Base-by-base conservation (phyloP, 2,888 invertebrate species). In the Cryptus armator region DNA sequence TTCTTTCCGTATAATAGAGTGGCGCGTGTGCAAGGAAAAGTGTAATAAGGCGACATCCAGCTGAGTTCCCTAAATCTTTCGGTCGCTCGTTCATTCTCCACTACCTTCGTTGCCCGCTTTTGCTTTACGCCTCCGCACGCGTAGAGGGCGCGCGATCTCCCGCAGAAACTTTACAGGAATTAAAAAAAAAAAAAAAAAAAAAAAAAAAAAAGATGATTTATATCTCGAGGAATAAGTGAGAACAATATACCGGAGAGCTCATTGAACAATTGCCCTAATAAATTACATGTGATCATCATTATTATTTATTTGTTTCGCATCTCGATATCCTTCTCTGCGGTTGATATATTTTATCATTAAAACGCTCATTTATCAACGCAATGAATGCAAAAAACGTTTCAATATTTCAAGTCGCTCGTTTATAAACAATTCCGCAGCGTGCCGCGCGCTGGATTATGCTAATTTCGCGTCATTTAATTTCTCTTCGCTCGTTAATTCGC, bases 401-500 rank as follows among this genome's bases (percentile, higher is more conserved):
- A 14, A 19, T 66, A 10, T 9, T 12, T 16, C 44, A 32, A 12
- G 3, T 59, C 29, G 29, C 9, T 5, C 53, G 9, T 19, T 71
- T 43, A 71, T 70, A 43, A 64, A 79, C 64, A 66, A 12, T 48
- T 10, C 77, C 7, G 4, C 44, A n/a, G n/a, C n/a, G n/a, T n/a
- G n/a, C n/a, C 32, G 71, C 46, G 46, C 59, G 2, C 37, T 1
- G 77, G 72, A 83, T 83, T 83, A 78, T 72, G 72, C 70, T 75
- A 83, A 82, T 59, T 53, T n/a, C 29, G 64, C 51, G 79, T 79
- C 64, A 79, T 83, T 79, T 70, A 83, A 83, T 75, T 79, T 62
- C 24, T 71, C 70, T 19, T 56, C 44, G 44, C 75, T 83, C 53
- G 70, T 83, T 83, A 75, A 83, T 76, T 81, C 72, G 44, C 43